phyloP scores from a whole-genome alignment of 2,113 vertebrate genomes.

The Laticauda laticaudata region DNA sequence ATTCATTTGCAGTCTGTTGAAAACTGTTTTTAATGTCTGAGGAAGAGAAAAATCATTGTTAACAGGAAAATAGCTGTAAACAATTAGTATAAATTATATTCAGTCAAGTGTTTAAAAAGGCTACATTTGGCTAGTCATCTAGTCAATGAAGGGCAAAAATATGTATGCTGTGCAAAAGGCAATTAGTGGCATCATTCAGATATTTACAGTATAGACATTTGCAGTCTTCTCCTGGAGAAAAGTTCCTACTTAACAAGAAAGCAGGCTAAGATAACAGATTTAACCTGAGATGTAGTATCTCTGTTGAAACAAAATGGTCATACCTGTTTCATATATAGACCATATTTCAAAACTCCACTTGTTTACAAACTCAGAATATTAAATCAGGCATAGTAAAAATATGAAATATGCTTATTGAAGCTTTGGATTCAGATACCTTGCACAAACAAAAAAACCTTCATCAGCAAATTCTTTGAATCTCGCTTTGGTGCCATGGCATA shows the following conservation, averaged over 20 bases:
- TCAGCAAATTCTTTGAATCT: background rate
- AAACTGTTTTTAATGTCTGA: conserved; percentile 3
- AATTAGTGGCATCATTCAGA: conserved; percentile 5
- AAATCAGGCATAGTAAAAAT: background rate
- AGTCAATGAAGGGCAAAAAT: background rate
- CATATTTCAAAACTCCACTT: background rate
- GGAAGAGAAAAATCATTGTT: background rate
- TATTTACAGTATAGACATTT: conserved; percentile 14
- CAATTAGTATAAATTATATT: conserved; percentile 24
- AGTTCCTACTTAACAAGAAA: background rate
- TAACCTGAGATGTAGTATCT: background rate
- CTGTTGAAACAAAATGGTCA: background rate
- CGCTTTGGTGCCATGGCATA: too few species aligned
- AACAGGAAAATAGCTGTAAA: conserved; percentile 4
- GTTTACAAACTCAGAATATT: background rate
- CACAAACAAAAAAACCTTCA: background rate
- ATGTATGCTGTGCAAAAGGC: background rate
- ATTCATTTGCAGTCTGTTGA: conserved; percentile 11
- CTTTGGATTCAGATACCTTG: background rate
- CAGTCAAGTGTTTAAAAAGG: conserved; percentile 18
- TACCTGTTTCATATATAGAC: background rate
- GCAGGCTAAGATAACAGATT: background rate
- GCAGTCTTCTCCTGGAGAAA: background rate
- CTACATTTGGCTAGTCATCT: background rate
- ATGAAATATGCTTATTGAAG: background rate